phyloP scores from a whole-genome alignment of 2,888 invertebrate genomes.

The Cheilosia impressa region DNA sequence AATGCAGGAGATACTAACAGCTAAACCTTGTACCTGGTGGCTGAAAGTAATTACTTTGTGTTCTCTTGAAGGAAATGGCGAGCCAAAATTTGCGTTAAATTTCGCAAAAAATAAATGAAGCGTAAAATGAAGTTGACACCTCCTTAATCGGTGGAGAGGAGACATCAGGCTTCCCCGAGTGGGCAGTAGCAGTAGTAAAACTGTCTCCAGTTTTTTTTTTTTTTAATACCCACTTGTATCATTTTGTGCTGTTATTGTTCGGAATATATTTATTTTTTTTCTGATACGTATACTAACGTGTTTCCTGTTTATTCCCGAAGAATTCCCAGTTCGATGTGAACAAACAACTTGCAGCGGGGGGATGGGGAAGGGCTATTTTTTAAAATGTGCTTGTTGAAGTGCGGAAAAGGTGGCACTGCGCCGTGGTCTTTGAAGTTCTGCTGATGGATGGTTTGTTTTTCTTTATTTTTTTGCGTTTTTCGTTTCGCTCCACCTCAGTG shows the following conservation, averaged over 20 bases:
- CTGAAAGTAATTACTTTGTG: slow-evolving; percentile 6
- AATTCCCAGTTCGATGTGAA: slow-evolving; percentile 27
- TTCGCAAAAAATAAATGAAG: slow-evolving; percentile 37
- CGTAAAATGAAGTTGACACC: slow-evolving; percentile 60
- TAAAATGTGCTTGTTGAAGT: slow-evolving; percentile 21
- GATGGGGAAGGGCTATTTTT: not conserved
- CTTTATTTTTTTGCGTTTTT: slow-evolving; percentile 20
- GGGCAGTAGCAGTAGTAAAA: slow-evolving; percentile 22
- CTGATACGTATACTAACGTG: slow-evolving; percentile 14
- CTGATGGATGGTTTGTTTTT: slow-evolving; percentile 21
- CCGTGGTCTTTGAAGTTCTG: slow-evolving; percentile 48
- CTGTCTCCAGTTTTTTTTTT: slow-evolving; percentile 27
- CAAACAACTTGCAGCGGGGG: slow-evolving; percentile 19
- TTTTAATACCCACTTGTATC: slow-evolving; percentile 5
- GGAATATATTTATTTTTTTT: slow-evolving; percentile 5
- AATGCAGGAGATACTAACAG: not conserved
- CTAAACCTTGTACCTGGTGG: slow-evolving; percentile 30
- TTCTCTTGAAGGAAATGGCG: not conserved
- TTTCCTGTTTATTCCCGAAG: slow-evolving; percentile 44
- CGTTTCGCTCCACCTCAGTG: slow-evolving; percentile 36
- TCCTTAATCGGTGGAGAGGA: slow-evolving; percentile 37
- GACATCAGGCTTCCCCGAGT: slow-evolving; percentile 25
- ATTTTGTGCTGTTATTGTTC: not conserved
- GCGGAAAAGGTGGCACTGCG: slow-evolving; percentile 26
- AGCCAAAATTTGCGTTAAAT: slow-evolving; percentile 14